A percentile compares a stretch with the other conserved stretches of the same genome.
Evolutionary conservation across 2,113 vertebrate species (phyloP).

Genomic region (Rhizomys pruinosus): DNA sequence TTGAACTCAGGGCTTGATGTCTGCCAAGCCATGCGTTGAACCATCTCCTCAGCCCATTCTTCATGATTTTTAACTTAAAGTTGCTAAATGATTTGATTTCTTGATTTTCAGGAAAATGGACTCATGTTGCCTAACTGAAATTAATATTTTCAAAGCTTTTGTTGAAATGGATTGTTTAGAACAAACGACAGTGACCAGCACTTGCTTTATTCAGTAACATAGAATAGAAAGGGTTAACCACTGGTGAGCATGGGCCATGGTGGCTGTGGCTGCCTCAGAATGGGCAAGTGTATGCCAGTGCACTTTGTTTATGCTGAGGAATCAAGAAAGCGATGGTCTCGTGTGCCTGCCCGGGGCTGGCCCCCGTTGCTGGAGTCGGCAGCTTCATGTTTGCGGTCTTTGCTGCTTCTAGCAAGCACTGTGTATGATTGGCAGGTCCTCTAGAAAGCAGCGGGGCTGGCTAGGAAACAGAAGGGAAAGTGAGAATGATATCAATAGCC

Average conservation of each 20-base stretch:
- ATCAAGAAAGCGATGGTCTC: not conserved
- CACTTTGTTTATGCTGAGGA: not conserved
- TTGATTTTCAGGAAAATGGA: not conserved
- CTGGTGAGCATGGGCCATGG: not conserved
- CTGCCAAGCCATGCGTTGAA: not conserved
- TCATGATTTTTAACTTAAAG: not conserved
- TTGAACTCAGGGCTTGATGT: not conserved
- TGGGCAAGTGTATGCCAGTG: not conserved
- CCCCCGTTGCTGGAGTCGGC: not conserved
- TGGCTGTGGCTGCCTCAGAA: not conserved
- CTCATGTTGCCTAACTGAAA: not conserved
- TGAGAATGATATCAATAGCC: conserved; percentile 1
- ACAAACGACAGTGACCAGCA: not conserved
- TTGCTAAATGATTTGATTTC: not conserved
- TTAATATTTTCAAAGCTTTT: not conserved
- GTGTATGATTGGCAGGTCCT: not conserved
- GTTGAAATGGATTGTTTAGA: not conserved
- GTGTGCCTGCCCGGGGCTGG: not conserved
- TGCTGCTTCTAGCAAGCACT: not conserved
- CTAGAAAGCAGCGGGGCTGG: conserved; percentile 12
- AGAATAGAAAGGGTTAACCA: not conserved
- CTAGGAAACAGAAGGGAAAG: conserved; percentile 39
- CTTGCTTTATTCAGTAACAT: not conserved
- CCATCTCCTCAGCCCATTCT: not conserved
- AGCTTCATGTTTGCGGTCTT: too few species aligned